Base-by-base conservation (phyloP, 2,113 vertebrate genomes). In the Isurus oxyrinchus region DNA sequence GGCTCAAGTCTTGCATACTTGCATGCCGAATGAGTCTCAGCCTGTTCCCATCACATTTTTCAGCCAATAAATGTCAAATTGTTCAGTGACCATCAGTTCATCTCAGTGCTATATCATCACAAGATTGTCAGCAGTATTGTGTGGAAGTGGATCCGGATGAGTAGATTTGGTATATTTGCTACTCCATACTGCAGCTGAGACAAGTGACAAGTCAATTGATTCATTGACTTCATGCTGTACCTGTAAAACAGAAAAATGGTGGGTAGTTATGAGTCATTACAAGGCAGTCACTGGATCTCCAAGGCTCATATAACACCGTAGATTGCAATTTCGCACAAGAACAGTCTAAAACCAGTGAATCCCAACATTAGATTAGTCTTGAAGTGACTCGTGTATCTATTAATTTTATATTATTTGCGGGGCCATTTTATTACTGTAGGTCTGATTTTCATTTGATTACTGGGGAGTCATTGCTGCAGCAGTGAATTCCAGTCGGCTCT, bases 11-110 rank as follows among this genome's bases (percentile, higher is more conserved):
- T 27, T 95, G 66, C 23, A 67, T n/a, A 25, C 59, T 94, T 94
- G 91, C 16, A 8, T 13, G 23, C 94, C 72, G 94, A 69, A 14
- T 72, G n/a, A 49, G n/a, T 95, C 93, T 4, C 93, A 95, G 40
- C 63, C 69, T 44, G 19, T 23, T 66, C n/a, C 40, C 19, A 44
- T 94, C 91, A 23, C 61, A 67, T 40, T 67, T 94, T 72, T 49
- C 63, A 95, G 40, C 66, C 94, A 95, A 95, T 95, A 95, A 95
- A 72, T 95, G 63, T 72, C 94, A 95, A 95, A 27, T 95, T 95
- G 44, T 40, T 63, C 25, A 4, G 66, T 72, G 94, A 44, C 40
- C 31, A 69, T 69, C n/a, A 49, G 49, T 72, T 31, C 44, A 95
- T 49, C 72, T 66, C n/a, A 66, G n/a, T 8, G 94, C 66, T 61